A percentile compares a stretch with the other conserved stretches of the same genome.
phyloP scores from a whole-genome alignment of 2,888 invertebrate species.

The Agrilus biguttatus region DNA sequence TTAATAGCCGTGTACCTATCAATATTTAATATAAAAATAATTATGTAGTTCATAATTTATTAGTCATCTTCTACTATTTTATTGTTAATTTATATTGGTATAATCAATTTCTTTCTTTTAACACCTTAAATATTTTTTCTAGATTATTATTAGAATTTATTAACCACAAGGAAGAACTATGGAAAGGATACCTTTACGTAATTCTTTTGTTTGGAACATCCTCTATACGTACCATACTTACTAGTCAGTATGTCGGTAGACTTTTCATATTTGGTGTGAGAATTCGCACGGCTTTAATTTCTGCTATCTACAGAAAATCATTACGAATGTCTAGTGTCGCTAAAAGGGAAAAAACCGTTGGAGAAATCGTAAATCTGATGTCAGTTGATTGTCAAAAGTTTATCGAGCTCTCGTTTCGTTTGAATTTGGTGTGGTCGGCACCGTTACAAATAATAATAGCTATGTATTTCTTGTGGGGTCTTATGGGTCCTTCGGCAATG shows the following conservation, averaged over 20 bases:
- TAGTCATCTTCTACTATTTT: neutral
- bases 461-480: slow-evolving; percentile 70
- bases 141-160: slow-evolving; percentile 62
- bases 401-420: slow-evolving; percentile 70
- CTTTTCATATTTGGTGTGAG: slow-evolving; percentile 85
- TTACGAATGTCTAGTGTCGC: slow-evolving; percentile 64
- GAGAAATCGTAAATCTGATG: slow-evolving; percentile 88
- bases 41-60: too few species aligned
- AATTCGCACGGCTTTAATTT: slow-evolving; percentile 75
- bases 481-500: slow-evolving; percentile 71
- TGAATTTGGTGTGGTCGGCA: slow-evolving; percentile 83
- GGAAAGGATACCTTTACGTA: slow-evolving; percentile 83
- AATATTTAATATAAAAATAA: too few species aligned
- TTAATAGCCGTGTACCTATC: too few species aligned
- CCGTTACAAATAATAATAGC: slow-evolving; percentile 78
- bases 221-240: slow-evolving; percentile 62
- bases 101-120: too few species aligned
- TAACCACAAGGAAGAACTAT: slow-evolving; percentile 43
- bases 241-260: slow-evolving; percentile 82
- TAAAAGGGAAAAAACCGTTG: slow-evolving; percentile 70
- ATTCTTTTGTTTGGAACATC: slow-evolving; percentile 59
- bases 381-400: slow-evolving; percentile 82
- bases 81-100: too few species aligned
- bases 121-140: slow-evolving; percentile 18
- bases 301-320: slow-evolving; percentile 79